These are phyloP conservation scores for Idaea dimidiata DNA, from an alignment of 2,888 invertebrate genomes.

Conservation along the genomic window DNA sequence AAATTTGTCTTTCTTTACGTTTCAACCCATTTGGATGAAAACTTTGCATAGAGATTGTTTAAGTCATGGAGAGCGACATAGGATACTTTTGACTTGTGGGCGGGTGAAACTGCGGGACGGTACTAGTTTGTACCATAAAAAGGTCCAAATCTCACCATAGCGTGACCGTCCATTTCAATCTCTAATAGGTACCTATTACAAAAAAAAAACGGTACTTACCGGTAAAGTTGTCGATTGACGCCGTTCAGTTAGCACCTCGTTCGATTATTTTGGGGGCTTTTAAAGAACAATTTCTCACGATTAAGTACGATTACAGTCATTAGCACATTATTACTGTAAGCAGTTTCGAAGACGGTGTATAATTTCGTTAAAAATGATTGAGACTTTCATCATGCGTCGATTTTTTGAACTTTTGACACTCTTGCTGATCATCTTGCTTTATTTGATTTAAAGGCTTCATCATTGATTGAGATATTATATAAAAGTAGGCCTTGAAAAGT, in stretches of 20 bases:
- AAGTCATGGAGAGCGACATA: too few relatives aligned
- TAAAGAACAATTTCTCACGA: slow-evolving; percentile 24
- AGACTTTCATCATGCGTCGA: not conserved
- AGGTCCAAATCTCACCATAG: too few relatives aligned
- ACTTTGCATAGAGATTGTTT: too few relatives aligned
- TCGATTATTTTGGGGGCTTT: slow-evolving; percentile 1
- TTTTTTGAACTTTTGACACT: not conserved
- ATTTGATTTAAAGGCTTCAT: too few relatives aligned
- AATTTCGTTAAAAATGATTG: not conserved
- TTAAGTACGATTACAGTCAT: slow-evolving; percentile 24
- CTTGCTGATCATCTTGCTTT: not conserved
- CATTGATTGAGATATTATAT: too few relatives aligned
- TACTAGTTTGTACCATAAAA: too few relatives aligned
- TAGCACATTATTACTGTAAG: slow-evolving; percentile 22
- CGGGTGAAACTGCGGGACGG: too few relatives aligned
- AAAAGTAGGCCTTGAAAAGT: too few relatives aligned
- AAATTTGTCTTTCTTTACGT: too few relatives aligned
- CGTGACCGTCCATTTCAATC: not conserved
- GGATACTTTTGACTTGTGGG: too few relatives aligned
- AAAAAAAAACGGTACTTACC: slow-evolving; percentile 1
- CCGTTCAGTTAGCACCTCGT: slow-evolving; percentile 3
- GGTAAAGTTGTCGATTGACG: not conserved
- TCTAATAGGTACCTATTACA: not conserved
- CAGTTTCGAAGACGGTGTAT: not conserved
- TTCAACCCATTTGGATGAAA: too few relatives aligned